Base-by-base conservation (phyloP, 2,797 vertebrate genomes). In the Triplophysa bombifrons region DNA sequence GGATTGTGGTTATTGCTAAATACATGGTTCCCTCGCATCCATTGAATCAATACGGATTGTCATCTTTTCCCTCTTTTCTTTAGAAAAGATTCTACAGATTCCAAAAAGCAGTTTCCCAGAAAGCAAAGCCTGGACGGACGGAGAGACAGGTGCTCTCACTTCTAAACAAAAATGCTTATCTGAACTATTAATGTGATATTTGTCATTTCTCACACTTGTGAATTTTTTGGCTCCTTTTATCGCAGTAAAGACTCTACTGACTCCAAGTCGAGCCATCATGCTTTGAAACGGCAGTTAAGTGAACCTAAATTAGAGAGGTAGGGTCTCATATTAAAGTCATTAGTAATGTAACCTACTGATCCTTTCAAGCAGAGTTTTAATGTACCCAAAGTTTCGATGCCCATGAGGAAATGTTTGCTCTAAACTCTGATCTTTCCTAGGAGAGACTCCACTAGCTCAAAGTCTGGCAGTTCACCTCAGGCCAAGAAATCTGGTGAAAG, bases 361-460 rank as follows among this genome's bases (percentile, higher is more conserved):
- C 9, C 14, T 65, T 55, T 53, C 27, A 30, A 41, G 25, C 46
- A 48, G 6, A 48, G 11, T 20, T 34, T 63, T 63, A 9, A 34
- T 63, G 13, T 63, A 4, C 55, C 11, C 10, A 4, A 25, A 34
- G 27, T 63, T 30, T 7, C 20, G 19, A 55, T 55, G 6, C n/a
- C 5, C 7, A 60, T 2, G 4, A 41, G n/a, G 16, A 4, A 41
- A 53, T 11, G 17, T 19, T 6, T 48, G 53, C 13, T 58, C 6
- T 68, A 30, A 34, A 48, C 16, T 50, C 58, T 70, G 74, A 1
- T 74, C 22, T 66, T 11, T 34, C 65, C 61, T 83, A 98, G 97
- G 91, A 94, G 93, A 34, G 94, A 96, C 82, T 96, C 95, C 3
- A 89, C 84, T 1, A 96, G 95, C 70, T 93, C 90, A 1, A 95